These are phyloP conservation scores for Epinephelus lanceolatus DNA, from an alignment of 2,113 vertebrate genomes.

Conservation along the genomic window DNA sequence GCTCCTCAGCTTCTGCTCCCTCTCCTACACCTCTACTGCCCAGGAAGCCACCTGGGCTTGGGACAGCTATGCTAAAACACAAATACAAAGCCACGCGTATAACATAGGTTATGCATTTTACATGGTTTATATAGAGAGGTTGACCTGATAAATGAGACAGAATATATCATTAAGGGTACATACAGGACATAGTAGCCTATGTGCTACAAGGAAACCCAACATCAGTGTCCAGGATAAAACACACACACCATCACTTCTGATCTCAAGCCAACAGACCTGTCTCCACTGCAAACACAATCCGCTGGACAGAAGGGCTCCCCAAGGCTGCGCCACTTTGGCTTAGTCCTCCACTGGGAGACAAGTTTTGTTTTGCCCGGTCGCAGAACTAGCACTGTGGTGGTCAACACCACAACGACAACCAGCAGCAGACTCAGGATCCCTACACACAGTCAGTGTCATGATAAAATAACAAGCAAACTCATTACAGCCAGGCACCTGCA, in stretches of 20 bases:
- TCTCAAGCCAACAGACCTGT: constrained; percentile 77
- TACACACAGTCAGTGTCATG: constrained; percentile 40
- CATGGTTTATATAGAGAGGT: neutral
- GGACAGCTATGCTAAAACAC: constrained; percentile 59
- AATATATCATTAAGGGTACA: neutral
- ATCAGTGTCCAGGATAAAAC: neutral
- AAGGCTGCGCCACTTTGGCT: constrained; percentile 91
- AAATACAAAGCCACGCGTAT: constrained; percentile 8
- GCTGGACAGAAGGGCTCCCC: constrained; percentile 84
- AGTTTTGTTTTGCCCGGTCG: constrained; percentile 77
- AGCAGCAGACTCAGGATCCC: constrained; percentile 84
- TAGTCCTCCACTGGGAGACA: constrained; percentile 81
- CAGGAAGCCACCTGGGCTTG: constrained; percentile 57
- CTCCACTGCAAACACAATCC: constrained; percentile 80
- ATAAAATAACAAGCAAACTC: neutral
- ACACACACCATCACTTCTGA: neutral
- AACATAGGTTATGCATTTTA: neutral
- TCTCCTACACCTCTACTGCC: constrained; percentile 80
- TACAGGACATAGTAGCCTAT: neutral
- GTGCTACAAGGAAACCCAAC: neutral
- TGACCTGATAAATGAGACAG: neutral
- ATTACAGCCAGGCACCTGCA: neutral
- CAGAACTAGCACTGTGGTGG: constrained; percentile 85
- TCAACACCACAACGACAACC: constrained; percentile 82
- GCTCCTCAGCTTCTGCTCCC: constrained; percentile 83